phyloP scores from a whole-genome alignment of 2,888 invertebrate genomes.

The Coleophora flavipennella region DNA sequence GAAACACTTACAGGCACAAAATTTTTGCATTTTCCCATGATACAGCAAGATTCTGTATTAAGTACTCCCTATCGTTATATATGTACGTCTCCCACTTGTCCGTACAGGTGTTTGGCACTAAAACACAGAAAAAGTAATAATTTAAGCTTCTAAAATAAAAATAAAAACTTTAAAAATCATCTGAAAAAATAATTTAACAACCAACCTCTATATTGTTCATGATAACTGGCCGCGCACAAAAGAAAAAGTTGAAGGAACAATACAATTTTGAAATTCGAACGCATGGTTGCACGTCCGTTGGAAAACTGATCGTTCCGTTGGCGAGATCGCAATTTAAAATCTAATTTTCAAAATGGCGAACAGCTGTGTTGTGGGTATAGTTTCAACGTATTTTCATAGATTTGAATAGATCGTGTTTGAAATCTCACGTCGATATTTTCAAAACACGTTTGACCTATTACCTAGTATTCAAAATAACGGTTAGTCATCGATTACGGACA shows the following conservation, averaged over 20 bases:
- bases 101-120: slow-evolving; percentile 41
- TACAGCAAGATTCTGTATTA: slow-evolving; percentile 56
- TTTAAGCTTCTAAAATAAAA: too few species aligned
- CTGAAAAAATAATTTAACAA: slow-evolving; percentile 2
- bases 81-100: slow-evolving; percentile 52
- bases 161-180: not conserved
- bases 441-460: not conserved
- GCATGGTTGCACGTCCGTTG: slow-evolving; percentile 8
- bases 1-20: slow-evolving; percentile 34
- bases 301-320: not conserved
- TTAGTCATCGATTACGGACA: not conserved
- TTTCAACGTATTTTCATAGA: not conserved
- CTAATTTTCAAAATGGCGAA: not conserved
- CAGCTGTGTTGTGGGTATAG: not conserved
- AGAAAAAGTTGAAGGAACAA: slow-evolving; percentile 16
- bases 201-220: slow-evolving; percentile 55
- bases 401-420: not conserved
- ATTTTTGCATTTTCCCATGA: slow-evolving; percentile 64
- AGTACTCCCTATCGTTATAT: slow-evolving; percentile 50
- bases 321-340: slow-evolving; percentile 4
- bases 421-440: not conserved
- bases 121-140: too few species aligned
- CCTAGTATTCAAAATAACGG: not conserved
- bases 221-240: slow-evolving; percentile 37
- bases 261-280: slow-evolving; percentile 15